Evolutionary conservation across 2,888 invertebrate species (phyloP).

Genomic region (Caenorhabditis doughertyi): DNA sequence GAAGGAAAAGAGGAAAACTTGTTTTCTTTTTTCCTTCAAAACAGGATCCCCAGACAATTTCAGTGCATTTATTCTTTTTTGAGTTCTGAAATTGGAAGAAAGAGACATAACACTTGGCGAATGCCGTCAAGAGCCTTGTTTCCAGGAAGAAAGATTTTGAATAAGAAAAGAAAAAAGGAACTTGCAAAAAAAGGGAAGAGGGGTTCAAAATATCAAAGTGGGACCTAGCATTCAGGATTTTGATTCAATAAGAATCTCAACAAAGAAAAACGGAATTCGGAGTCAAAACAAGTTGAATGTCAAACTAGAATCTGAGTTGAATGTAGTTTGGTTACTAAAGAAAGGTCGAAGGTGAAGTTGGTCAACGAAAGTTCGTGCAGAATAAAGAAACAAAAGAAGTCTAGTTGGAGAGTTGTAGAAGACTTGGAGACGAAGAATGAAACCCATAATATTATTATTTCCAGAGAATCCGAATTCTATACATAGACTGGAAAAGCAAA

Average conservation of each 20-base stretch:
- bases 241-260: not conserved
- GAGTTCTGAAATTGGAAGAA: not conserved
- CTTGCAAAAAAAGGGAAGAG: not conserved
- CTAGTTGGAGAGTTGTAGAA: no score
- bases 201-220: not conserved
- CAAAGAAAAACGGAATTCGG: not conserved
- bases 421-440: no score
- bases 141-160: not conserved
- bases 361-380: no score
- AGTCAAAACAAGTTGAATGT: not conserved
- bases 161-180: not conserved
- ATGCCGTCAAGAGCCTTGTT: conserved; percentile 14
- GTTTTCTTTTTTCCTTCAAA: conserved; percentile 12
- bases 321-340: not conserved
- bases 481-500: not conserved
- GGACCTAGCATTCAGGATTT: not conserved
- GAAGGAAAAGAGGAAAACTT: conserved; percentile 4
- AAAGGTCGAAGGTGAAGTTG: not conserved
- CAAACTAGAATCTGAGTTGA: not conserved
- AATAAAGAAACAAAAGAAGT: no score
- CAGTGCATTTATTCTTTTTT: conserved; percentile 35
- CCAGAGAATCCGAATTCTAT: no score
- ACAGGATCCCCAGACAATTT: conserved; percentile 30
- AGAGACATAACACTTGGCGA: conserved; percentile 2
- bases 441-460: no score